Percentiles rank a stretch among this genome's conserved stretches.
Evolutionary conservation across 2,113 vertebrate genomes (phyloP).

Genomic region (Oxyura jamaicensis): DNA sequence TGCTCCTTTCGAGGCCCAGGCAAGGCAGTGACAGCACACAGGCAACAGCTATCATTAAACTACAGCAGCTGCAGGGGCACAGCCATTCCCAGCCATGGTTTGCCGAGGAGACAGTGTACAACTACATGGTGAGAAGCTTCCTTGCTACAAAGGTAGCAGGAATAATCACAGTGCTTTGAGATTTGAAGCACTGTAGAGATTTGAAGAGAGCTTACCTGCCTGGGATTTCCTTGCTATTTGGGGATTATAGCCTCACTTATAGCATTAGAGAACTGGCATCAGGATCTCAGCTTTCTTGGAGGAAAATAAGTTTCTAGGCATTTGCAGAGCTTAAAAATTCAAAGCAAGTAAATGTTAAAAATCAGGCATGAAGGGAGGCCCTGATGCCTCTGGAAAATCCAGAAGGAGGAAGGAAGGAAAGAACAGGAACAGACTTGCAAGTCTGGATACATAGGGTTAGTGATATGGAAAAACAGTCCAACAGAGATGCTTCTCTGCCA

Average conservation of each 20-base stretch:
- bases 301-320: background rate
- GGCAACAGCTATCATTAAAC: background rate
- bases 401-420: background rate
- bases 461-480: background rate
- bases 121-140: background rate
- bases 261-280: background rate
- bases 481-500: background rate
- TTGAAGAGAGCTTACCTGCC: background rate
- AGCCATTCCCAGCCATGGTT: background rate
- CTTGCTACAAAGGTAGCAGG: background rate
- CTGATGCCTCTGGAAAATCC: background rate
- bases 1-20: accelerated
- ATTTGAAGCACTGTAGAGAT: background rate
- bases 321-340: background rate
- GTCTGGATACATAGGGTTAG: background rate
- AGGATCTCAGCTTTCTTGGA: background rate
- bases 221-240: background rate
- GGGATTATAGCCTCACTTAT: background rate
- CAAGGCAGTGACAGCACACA: background rate
- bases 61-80: background rate
- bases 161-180: background rate
- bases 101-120: accelerated
- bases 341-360: background rate
- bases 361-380: background rate
- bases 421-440: background rate